Percentiles rank a stretch among this genome's conserved stretches.
These are phyloP conservation scores for Eristalis pertinax DNA, from an alignment of 2,888 invertebrate species.

Conservation along the genomic window DNA sequence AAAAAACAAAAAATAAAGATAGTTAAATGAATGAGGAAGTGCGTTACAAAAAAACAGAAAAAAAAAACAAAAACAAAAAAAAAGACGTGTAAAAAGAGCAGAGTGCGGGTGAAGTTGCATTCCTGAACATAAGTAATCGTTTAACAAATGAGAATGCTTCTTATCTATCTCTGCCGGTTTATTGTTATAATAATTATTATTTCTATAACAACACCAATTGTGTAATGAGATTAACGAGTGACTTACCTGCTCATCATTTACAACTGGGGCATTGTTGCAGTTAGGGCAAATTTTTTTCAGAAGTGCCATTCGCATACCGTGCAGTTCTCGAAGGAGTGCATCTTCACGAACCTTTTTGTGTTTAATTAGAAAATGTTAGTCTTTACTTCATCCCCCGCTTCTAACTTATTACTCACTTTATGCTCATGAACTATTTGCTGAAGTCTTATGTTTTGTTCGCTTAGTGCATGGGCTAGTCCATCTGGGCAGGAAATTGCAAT, in stretches of 20 bases:
- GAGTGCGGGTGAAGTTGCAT: constrained; percentile 57
- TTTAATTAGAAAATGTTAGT: background rate
- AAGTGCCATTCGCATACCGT: constrained; percentile 89
- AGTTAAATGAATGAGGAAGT: constrained; percentile 70
- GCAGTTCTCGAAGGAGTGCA: constrained; percentile 88
- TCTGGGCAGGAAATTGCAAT: constrained; percentile 80
- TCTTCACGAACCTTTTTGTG: constrained; percentile 89
- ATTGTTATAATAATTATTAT: constrained; percentile 14
- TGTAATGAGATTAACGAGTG: background rate
- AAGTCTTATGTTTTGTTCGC: constrained; percentile 84
- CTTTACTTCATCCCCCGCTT: too few relatives aligned
- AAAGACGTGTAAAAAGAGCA: constrained; percentile 40
- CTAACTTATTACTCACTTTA: constrained; percentile 83
- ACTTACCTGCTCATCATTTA: constrained; percentile 81
- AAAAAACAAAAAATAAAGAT: constrained; percentile 68
- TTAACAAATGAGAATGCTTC: constrained; percentile 49
- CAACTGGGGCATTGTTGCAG: constrained; percentile 83
- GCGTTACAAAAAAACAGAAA: constrained; percentile 49
- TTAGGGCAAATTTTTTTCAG: constrained; percentile 84
- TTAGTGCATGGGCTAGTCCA: constrained; percentile 81
- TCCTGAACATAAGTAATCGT: constrained; percentile 43
- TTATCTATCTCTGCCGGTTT: constrained; percentile 33
- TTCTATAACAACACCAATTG: constrained; percentile 31
- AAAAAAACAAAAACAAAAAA: constrained; percentile 51
- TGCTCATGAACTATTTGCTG: constrained; percentile 91